phyloP scores from a whole-genome alignment of 2,888 invertebrate species.

The Parasteatoda lunata region DNA sequence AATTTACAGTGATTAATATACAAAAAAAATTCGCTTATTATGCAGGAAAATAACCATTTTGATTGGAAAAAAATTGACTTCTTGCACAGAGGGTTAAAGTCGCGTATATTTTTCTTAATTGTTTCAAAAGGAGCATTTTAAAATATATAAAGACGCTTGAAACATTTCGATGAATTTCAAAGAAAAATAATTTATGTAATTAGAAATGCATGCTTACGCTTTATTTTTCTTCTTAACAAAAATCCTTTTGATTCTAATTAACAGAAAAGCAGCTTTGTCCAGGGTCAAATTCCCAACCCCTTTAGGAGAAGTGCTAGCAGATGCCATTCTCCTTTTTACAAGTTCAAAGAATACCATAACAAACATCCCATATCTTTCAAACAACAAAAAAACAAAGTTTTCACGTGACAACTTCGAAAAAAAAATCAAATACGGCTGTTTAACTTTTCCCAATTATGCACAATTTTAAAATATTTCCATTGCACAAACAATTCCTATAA shows the following conservation, averaged over 20 bases:
- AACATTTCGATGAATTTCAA: too few relatives aligned
- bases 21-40: too few relatives aligned
- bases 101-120: too few relatives aligned
- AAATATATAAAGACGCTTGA: too few relatives aligned
- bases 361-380: slow-evolving; percentile 38
- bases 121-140: too few relatives aligned
- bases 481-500: background rate
- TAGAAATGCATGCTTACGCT: slow-evolving; percentile 80
- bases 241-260: slow-evolving; percentile 89
- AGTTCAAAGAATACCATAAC: slow-evolving; percentile 47
- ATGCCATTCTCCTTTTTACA: slow-evolving; percentile 38
- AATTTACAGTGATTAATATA: too few relatives aligned
- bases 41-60: too few relatives aligned
- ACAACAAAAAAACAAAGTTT: background rate
- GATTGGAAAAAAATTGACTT: too few relatives aligned
- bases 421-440: background rate
- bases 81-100: too few relatives aligned
- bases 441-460: background rate
- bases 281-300: slow-evolving; percentile 78
- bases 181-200: too few relatives aligned
- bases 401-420: background rate
- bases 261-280: slow-evolving; percentile 90
- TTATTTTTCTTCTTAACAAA: slow-evolving; percentile 93
- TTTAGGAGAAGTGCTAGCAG: slow-evolving; percentile 67
- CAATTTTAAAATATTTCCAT: background rate